Conservation (phyloP, 1,140 invertebrate genomes). For the Steinernema feltiae region DNA sequence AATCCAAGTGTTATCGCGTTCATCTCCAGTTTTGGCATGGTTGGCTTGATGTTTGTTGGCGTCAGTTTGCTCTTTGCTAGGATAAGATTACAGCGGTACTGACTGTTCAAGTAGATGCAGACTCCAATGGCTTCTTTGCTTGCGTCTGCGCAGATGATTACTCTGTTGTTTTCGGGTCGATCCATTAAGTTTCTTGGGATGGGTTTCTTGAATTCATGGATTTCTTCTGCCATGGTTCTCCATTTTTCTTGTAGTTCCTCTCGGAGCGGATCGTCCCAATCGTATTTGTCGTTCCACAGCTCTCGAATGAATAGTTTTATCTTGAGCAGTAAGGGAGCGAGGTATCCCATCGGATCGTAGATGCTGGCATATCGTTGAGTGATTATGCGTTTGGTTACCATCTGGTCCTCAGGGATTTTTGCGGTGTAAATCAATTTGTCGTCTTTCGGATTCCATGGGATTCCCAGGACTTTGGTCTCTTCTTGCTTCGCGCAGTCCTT, state of each 20-base stretch:
- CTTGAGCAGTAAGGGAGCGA: background rate
- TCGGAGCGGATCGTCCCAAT: background rate
- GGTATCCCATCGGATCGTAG: background rate
- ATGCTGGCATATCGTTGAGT: background rate
- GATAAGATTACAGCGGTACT: background rate
- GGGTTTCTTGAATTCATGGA: background rate
- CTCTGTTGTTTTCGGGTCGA: background rate
- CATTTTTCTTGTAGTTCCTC: background rate
- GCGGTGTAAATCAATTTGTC: background rate
- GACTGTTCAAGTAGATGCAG: background rate
- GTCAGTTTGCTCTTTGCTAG: slow-evolving; percentile 17
- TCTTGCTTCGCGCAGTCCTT: background rate
- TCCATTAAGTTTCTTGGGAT: background rate
- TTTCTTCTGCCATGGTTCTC: background rate
- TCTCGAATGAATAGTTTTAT: background rate
- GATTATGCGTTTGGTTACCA: background rate
- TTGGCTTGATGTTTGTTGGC: slow-evolving; percentile 12
- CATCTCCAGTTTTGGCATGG: slow-evolving; percentile 20
- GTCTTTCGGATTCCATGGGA: background rate
- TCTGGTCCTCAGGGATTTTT: background rate
- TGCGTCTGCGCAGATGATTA: slow-evolving; percentile 16
- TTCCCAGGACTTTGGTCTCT: background rate
- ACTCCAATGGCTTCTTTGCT: background rate
- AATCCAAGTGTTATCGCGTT: slow-evolving; percentile 16
- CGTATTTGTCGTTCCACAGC: background rate